Evolutionary conservation across 2,888 invertebrate genomes (phyloP).

Genomic region (Trilocha varians): DNA sequence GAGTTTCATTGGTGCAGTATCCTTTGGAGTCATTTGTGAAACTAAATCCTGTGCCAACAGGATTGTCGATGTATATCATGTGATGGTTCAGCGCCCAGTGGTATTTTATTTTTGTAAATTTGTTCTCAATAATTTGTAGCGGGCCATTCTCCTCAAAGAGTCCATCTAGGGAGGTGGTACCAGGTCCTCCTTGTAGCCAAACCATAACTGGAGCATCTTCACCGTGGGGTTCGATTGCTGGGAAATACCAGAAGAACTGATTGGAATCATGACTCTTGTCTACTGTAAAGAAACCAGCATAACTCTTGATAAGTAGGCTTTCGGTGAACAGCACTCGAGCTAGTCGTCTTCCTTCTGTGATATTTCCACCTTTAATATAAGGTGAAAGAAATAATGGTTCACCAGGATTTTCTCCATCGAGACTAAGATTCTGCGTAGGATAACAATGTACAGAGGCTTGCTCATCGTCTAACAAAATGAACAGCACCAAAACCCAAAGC

Average conservation of each 20-base stretch:
- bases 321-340: conserved; percentile 75
- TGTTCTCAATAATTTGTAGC: conserved; percentile 37
- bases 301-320: conserved; percentile 76
- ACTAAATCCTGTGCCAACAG: conserved; percentile 94
- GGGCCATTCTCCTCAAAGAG: conserved; percentile 91
- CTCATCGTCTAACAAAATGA: conserved; percentile 26
- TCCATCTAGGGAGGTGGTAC: conserved; percentile 84
- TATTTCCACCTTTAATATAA: conserved; percentile 79
- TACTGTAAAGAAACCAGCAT: conserved; percentile 89
- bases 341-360: conserved; percentile 74
- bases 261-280: conserved; percentile 84
- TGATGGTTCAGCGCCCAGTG: conserved; percentile 87
- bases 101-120: conserved; percentile 76
- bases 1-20: conserved; percentile 84
- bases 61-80: conserved; percentile 92
- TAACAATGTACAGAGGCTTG: conserved; percentile 46
- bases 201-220: conserved; percentile 80
- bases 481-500: conserved; percentile 25
- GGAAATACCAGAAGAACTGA: conserved; percentile 94
- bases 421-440: conserved; percentile 41
- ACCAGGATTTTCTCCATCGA: conserved; percentile 49
- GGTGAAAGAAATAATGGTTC: conserved; percentile 84
- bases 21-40: conserved; percentile 85
- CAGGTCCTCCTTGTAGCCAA: conserved; percentile 92
- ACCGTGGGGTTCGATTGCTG: conserved; percentile 73